Base-by-base conservation (phyloP, 1,140 invertebrate genomes). In the Ooceraea biroi region DNA sequence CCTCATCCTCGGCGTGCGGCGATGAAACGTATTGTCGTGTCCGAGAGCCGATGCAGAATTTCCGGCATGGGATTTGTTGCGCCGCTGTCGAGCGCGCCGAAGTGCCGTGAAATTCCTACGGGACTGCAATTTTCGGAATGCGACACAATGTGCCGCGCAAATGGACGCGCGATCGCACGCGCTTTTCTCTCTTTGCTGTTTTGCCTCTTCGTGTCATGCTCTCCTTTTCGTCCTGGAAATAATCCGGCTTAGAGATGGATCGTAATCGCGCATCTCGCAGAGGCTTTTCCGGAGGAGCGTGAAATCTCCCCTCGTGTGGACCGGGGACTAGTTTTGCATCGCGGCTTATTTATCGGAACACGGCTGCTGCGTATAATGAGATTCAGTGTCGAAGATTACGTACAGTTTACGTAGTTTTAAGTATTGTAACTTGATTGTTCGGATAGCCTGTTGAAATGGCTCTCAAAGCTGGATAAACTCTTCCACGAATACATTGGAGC, bases 61-160 rank as follows among this genome's bases (percentile, higher is more conserved):
- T 71, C 65, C 48, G 30, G 30, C 65, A 22, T 22, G 65, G 76
- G 76, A 71, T 71, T 80, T 80, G 76, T 71, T 57, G 52, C 50
- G n/a, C 76, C 63, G 50, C 65, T 55, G 63, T 78, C 74, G 48
- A 44, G 74, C 22, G 74, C 12, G 61, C 63, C 30, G 7, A 68
- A 78, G 63, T 69, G 63, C 36, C 36, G 52, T 63, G 46, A 58
- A 80, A 80, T 80, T 80, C 65, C 65, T 80, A 17, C 55, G 22
- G 25, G 76, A 57, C 65, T 69, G 65, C 50, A 80, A 80, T 80
- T 80, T 80, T 80, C 76, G 50, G 76, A 71, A 80, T 71, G 76
- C 76, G 50, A 80, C 76, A 44, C 63, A 57, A 71, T 71, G 65
- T 14, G 25, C n/a, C 27, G 60, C 27, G 17, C 36, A 4, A 36